phyloP scores from a whole-genome alignment of 2,888 invertebrate species.

The Sesamia inferens region DNA sequence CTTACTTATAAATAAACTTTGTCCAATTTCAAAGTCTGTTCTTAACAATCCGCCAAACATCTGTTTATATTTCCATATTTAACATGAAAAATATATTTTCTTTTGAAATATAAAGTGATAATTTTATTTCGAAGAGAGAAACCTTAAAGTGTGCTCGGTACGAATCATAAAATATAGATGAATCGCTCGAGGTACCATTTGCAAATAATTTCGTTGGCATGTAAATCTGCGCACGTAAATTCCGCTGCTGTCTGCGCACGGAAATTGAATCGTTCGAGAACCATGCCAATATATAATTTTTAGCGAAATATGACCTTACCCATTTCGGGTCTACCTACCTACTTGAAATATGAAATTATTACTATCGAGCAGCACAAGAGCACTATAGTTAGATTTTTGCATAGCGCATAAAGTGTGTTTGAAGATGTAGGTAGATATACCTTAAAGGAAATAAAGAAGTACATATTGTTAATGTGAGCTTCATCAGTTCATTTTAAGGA shows the following conservation, averaged over 20 bases:
- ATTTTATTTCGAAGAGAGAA: conserved; percentile 68
- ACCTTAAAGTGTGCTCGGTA: conserved; percentile 72
- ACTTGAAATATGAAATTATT: conserved; percentile 60
- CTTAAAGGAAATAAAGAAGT: conserved; percentile 5
- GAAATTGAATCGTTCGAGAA: conserved; percentile 89
- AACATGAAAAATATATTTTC: conserved; percentile 61
- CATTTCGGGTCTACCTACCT: conserved; percentile 59
- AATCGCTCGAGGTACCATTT: conserved; percentile 83
- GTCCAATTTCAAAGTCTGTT: conserved; percentile 54
- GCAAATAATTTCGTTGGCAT: conserved; percentile 88
- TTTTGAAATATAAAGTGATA: conserved; percentile 67
- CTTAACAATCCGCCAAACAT: conserved; percentile 60
- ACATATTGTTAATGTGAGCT: conserved; percentile 2
- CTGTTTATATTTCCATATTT: conserved; percentile 66
- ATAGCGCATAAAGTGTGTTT: background rate
- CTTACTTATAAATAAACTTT: conserved; percentile 48
- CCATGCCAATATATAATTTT: conserved; percentile 86
- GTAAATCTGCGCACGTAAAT: conserved; percentile 89
- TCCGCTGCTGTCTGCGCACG: conserved; percentile 87
- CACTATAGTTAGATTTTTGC: conserved; percentile 23
- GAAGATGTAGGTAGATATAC: background rate
- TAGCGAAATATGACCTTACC: conserved; percentile 76
- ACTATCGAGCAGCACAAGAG: conserved; percentile 29
- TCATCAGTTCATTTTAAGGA: conserved; percentile 60
- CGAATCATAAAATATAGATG: conserved; percentile 83